phyloP scores from a whole-genome alignment of 2,888 invertebrate species.

The Metellina segmentata region DNA sequence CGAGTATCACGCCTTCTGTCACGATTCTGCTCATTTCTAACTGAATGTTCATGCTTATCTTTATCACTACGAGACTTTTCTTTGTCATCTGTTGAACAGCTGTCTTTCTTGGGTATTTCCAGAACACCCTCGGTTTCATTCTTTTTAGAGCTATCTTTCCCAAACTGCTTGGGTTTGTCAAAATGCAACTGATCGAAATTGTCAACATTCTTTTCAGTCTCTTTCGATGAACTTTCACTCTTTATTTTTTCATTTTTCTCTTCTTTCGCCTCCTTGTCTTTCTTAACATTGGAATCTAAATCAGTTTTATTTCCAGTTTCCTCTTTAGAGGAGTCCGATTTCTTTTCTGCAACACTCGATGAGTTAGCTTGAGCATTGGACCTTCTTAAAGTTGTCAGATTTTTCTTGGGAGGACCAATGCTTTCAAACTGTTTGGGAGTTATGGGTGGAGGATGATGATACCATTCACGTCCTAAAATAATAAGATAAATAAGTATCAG shows the following conservation, averaged over 20 bases:
- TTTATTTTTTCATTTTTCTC: conserved; percentile 76
- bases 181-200: conserved; percentile 77
- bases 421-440: conserved; percentile 81
- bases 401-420: conserved; percentile 80
- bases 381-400: conserved; percentile 81
- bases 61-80: conserved; percentile 83
- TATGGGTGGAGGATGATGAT: conserved; percentile 81
- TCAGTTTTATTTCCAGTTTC: conserved; percentile 69
- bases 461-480: conserved; percentile 79
- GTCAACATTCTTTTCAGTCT: conserved; percentile 75
- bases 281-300: conserved; percentile 59
- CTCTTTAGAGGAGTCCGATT: conserved; percentile 80
- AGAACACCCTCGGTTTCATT: conserved; percentile 44
- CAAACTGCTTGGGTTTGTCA: conserved; percentile 81
- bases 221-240: conserved; percentile 67
- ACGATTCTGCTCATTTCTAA: conserved; percentile 67
- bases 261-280: conserved; percentile 76
- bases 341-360: conserved; percentile 79
- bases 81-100: conserved; percentile 79
- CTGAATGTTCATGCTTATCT: conserved; percentile 71
- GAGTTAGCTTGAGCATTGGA: conserved; percentile 80
- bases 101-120: conserved; percentile 58
- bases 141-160: conserved; percentile 59
- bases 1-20: conserved; percentile 77
- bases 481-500: background rate